Conservation (phyloP, 37 sponge, comb jelly and placozoan species). For the Theonella swinhoei region DNA sequence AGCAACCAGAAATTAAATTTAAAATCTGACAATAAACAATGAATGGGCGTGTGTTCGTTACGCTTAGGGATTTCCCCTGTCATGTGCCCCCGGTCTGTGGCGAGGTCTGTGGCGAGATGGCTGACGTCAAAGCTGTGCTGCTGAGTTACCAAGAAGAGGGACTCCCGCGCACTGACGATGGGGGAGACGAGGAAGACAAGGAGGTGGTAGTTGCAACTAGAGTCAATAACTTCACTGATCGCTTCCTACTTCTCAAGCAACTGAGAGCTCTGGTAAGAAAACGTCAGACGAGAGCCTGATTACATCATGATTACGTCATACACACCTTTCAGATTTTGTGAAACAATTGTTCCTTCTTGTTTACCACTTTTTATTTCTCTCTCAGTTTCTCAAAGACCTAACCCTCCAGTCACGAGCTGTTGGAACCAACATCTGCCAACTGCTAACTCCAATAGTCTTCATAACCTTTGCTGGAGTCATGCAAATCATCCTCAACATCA, state of each 20-base stretch:
- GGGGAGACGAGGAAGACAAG: not conserved
- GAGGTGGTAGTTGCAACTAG: not conserved
- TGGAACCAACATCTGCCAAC: conserved; percentile 70
- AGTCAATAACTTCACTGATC: not conserved
- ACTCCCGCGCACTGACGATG: not conserved
- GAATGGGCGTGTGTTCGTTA: no score
- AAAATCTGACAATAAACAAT: no score
- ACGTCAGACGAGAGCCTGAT: not conserved
- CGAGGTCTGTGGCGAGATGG: no score
- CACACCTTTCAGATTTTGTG: no score
- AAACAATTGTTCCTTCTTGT: no score
- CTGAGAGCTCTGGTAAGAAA: not conserved
- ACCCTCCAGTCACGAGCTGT: conserved; percentile 60
- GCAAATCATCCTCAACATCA: conserved; percentile 67
- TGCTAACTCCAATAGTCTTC: conserved; percentile 69
- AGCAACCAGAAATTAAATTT: no score
- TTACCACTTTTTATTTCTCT: no score
- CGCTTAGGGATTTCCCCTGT: no score
- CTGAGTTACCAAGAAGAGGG: not conserved
- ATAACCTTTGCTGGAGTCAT: conserved; percentile 70
- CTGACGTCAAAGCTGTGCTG: not conserved
- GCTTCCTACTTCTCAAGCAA: not conserved
- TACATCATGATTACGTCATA: not conserved
- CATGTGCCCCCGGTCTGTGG: no score
- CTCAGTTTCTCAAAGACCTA: conserved; percentile 74